Evolutionary conservation across 2,113 vertebrate species (phyloP).

Genomic region (Tetrax tetrax): DNA sequence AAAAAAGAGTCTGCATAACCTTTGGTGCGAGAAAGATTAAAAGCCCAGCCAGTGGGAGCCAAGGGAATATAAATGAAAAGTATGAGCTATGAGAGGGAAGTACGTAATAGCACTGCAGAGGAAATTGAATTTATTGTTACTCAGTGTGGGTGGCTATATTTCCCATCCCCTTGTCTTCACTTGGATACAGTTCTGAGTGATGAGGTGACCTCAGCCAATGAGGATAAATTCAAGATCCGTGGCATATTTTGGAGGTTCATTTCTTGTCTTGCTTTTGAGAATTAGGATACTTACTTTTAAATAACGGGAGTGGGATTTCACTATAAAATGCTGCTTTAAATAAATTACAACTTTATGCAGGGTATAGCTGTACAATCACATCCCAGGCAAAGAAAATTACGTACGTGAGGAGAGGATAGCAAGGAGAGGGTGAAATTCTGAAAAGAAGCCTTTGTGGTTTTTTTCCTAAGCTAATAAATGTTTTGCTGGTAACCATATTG

Average conservation of each 20-base stretch:
- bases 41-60: background rate
- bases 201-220: constrained; percentile 38
- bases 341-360: background rate
- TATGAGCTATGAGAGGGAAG: background rate
- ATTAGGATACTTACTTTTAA: background rate
- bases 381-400: background rate
- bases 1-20: background rate
- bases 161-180: constrained; percentile 22
- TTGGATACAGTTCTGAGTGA: constrained; percentile 7
- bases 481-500: constrained; percentile 46
- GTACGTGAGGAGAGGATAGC: background rate
- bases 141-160: constrained; percentile 31
- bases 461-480: constrained; percentile 39
- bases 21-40: background rate
- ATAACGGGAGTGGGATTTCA: background rate
- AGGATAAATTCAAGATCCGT: background rate
- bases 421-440: background rate
- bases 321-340: background rate
- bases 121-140: background rate
- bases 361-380: background rate
- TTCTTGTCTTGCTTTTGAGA: background rate
- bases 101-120: background rate
- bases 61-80: constrained; percentile 10
- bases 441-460: constrained; percentile 26
- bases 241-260: background rate